Conservation (phyloP, 2,797 vertebrate species). For the Lindbergichthys nudifrons region DNA sequence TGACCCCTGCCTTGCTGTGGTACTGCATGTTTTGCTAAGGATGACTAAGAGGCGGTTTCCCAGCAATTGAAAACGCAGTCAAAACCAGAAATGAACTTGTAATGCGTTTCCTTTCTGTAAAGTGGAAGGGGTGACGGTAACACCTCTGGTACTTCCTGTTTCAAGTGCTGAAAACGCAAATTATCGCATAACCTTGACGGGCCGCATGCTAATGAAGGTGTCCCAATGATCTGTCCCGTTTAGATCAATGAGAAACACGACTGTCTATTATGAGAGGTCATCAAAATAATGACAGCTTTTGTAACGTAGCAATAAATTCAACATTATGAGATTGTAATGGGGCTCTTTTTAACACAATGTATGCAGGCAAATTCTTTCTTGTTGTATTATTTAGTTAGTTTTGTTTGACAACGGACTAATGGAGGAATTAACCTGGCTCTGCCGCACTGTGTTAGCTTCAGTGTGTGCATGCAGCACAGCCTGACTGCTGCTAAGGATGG, state of each 20-base stretch:
- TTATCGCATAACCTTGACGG: slow-evolving; percentile 10
- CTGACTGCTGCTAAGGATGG: slow-evolving; percentile 60
- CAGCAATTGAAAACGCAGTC: slow-evolving; percentile 27
- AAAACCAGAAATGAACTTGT: slow-evolving; percentile 19
- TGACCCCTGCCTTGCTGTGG: slow-evolving; percentile 45
- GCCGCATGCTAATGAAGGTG: slow-evolving; percentile 3
- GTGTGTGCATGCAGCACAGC: slow-evolving; percentile 39
- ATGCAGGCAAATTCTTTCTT: no score
- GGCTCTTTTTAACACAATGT: background rate
- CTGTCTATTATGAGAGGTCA: background rate
- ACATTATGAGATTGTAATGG: background rate
- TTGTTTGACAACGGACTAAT: slow-evolving; percentile 1
- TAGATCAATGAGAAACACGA: background rate
- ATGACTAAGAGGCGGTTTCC: slow-evolving; percentile 61
- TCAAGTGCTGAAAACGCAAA: slow-evolving; percentile 4
- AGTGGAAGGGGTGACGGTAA: slow-evolving; percentile 21
- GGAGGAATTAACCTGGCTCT: slow-evolving; percentile 56
- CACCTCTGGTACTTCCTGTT: slow-evolving; percentile 57
- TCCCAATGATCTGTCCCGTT: slow-evolving; percentile 1
- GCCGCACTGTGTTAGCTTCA: slow-evolving; percentile 59
- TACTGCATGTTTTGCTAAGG: slow-evolving; percentile 51
- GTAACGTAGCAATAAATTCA: slow-evolving; percentile 13
- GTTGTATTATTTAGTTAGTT: background rate
- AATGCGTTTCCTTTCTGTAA: slow-evolving; percentile 49
- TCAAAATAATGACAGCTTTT: background rate